phyloP scores from a whole-genome alignment of 2,797 vertebrate genomes.

The Macropodus opercularis region DNA sequence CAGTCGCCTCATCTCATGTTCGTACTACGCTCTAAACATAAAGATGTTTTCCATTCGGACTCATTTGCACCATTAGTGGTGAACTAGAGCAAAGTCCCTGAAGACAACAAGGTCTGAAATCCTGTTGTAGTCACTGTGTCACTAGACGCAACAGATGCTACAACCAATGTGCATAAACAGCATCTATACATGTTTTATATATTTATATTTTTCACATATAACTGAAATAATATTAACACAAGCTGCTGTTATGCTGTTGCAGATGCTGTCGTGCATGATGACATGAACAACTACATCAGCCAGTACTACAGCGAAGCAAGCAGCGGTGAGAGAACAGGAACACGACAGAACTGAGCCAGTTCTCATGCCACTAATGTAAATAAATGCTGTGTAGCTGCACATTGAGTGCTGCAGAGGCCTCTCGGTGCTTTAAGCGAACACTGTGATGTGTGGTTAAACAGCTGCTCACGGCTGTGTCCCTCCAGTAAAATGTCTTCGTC shows the following conservation, averaged over 20 bases:
- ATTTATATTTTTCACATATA: too few species aligned
- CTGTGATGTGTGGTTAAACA: too few species aligned
- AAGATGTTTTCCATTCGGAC: constrained; percentile 52
- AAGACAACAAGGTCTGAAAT: constrained; percentile 30
- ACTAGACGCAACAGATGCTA: too few species aligned
- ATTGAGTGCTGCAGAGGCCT: too few species aligned
- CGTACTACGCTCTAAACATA: constrained; percentile 72
- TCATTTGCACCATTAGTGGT: constrained; percentile 46
- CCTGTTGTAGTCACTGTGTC: constrained; percentile 3
- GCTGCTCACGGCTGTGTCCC: too few species aligned
- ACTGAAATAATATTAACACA: background rate
- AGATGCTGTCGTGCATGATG: constrained; percentile 87
- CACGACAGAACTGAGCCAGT: background rate
- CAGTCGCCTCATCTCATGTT: constrained; percentile 50
- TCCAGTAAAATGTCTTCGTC: too few species aligned
- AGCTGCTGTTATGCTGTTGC: background rate
- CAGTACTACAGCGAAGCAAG: constrained; percentile 94
- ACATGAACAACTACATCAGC: constrained; percentile 98
- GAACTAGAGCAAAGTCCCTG: constrained; percentile 37
- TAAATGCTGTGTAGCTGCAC: too few species aligned
- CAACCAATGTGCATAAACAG: too few species aligned
- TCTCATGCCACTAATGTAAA: background rate
- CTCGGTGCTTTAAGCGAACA: too few species aligned
- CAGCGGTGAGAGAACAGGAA: constrained; percentile 86
- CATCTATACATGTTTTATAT: too few species aligned